A percentile compares a stretch with the other conserved stretches of the same genome.
Conservation (phyloP, 2,888 invertebrate genomes). For the Blastobasis lacticolella region DNA sequence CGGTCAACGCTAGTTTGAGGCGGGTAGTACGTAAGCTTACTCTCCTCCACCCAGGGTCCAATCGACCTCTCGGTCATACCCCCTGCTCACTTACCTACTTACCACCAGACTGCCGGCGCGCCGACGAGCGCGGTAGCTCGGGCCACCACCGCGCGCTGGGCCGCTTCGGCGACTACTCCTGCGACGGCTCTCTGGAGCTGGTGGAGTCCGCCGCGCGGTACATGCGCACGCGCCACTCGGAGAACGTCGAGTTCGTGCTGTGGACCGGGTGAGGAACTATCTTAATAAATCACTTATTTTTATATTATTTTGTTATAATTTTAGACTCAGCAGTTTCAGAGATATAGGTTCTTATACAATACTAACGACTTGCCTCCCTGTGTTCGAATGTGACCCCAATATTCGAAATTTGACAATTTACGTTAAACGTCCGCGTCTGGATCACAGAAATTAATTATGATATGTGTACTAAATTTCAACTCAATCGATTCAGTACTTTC, state of each 20-base stretch:
- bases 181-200: constrained; percentile 92
- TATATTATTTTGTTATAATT: not conserved
- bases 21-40: no score
- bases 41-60: no score
- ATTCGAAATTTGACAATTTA: not conserved
- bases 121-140: constrained; percentile 72
- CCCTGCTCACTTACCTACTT: not conserved
- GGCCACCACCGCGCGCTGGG: constrained; percentile 78
- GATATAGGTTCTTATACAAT: no score
- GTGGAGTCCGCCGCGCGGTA: constrained; percentile 90
- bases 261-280: constrained; percentile 90
- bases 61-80: no score
- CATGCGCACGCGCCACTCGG: constrained; percentile 88
- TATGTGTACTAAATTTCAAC: not conserved
- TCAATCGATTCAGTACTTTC: not conserved
- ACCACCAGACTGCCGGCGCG: constrained; percentile 75
- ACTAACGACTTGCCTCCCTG: no score
- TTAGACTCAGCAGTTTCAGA: not conserved
- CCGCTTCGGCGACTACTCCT: constrained; percentile 73
- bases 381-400: not conserved
- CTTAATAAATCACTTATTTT: not conserved
- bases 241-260: constrained; percentile 93
- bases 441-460: not conserved
- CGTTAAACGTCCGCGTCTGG: not conserved
- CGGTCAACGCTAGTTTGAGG: no score